Conservation (phyloP, 2,113 vertebrate genomes). For the Pseudopodoces humilis region DNA sequence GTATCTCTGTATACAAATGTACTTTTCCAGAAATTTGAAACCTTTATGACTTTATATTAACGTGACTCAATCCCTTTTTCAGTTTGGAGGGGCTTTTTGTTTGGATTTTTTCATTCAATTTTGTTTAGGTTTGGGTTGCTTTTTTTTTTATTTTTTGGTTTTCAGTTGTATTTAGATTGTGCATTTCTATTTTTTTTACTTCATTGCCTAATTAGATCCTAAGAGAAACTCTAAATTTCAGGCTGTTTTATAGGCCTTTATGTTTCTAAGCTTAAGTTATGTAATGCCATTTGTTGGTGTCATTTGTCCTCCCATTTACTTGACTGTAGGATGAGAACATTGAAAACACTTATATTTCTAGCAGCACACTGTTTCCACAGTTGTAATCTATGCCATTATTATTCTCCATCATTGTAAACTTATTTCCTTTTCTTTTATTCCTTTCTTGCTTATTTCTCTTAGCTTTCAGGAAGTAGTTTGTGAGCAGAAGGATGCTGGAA, state of each 20-base stretch:
- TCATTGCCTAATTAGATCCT: not conserved
- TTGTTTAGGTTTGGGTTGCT: accelerated
- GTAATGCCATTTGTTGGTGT: not conserved
- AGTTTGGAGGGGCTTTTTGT: accelerated
- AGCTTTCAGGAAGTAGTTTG: not conserved
- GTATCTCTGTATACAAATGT: not conserved
- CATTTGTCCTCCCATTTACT: not conserved
- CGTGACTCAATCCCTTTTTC: not conserved
- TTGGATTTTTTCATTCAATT: accelerated
- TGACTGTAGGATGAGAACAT: not conserved
- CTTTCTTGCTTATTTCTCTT: not conserved
- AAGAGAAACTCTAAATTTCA: not conserved
- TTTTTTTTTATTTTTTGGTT: not conserved
- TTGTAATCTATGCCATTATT: not conserved
- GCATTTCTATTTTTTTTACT: not conserved
- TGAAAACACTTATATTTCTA: not conserved
- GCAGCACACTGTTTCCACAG: not conserved
- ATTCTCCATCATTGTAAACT: not conserved
- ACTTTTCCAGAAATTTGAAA: not conserved
- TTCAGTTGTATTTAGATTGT: not conserved
- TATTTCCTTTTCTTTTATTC: not conserved
- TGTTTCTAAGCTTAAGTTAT: not conserved
- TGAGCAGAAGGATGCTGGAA: not conserved
- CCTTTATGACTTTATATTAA: not conserved
- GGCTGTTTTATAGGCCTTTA: not conserved